A percentile compares a stretch with the other conserved stretches of the same genome.
phyloP scores from a whole-genome alignment of 2,797 vertebrate species.

The Tinamus major region DNA sequence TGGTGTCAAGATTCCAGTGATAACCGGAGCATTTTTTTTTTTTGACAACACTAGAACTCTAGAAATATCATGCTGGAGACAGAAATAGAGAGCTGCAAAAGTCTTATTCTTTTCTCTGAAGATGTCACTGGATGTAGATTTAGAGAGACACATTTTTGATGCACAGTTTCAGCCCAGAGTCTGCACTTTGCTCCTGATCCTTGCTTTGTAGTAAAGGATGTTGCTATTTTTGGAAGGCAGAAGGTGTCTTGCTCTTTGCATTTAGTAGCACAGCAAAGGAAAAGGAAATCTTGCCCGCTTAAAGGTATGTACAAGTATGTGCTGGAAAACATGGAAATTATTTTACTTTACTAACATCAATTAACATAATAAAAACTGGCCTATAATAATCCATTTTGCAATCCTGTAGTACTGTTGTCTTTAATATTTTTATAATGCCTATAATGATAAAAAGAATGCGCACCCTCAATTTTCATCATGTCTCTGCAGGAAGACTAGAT shows the following conservation, averaged over 20 bases:
- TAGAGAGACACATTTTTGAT: not conserved
- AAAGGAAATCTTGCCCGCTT: not conserved
- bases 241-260: no score
- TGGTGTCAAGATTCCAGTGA: not conserved
- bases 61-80: not conserved
- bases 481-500: not conserved
- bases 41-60: not conserved
- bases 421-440: not conserved
- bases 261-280: not conserved
- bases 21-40: not conserved
- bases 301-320: not conserved
- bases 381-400: not conserved
- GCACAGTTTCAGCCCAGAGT: not conserved
- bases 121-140: not conserved
- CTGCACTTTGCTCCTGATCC: not conserved
- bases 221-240: not conserved
- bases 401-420: not conserved
- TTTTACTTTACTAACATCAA: not conserved
- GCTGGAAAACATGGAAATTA: not conserved
- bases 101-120: not conserved
- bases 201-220: not conserved
- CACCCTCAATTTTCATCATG: not conserved
- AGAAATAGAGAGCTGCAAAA: not conserved
- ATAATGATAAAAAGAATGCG: not conserved
- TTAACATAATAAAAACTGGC: not conserved